These are phyloP conservation scores for Empis livida DNA, from an alignment of 2,888 invertebrate genomes.

Conservation along the genomic window DNA sequence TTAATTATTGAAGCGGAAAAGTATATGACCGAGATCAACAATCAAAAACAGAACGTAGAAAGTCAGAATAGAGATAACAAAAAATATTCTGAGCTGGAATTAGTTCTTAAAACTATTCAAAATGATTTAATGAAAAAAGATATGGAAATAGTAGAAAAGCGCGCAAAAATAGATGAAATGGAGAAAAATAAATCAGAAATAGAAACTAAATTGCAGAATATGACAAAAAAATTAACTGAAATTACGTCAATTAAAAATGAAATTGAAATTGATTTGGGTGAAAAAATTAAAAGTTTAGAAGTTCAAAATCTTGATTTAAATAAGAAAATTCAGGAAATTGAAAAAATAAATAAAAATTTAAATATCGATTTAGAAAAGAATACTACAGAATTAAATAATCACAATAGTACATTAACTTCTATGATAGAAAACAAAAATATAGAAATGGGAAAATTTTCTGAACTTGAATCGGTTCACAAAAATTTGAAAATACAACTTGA, in stretches of 20 bases:
- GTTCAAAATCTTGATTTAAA: background rate
- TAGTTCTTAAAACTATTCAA: constrained; percentile 20
- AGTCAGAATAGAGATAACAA: constrained; percentile 23
- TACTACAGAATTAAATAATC: too few species aligned
- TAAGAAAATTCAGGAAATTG: too few species aligned
- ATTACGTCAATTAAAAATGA: constrained; percentile 8
- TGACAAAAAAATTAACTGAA: constrained; percentile 9
- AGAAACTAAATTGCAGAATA: background rate
- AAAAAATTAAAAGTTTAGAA: constrained; percentile 9
- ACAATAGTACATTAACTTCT: too few species aligned
- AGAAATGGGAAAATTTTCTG: too few species aligned
- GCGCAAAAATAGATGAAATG: constrained; percentile 6
- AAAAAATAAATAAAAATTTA: too few species aligned
- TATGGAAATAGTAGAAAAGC: constrained; percentile 13
- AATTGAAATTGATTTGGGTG: constrained; percentile 11
- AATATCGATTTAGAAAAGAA: too few species aligned
- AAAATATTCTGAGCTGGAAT: constrained; percentile 18
- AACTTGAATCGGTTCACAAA: too few species aligned
- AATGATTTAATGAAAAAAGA: constrained; percentile 12
- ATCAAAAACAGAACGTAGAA: constrained; percentile 14
- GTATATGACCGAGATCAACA: too few species aligned
- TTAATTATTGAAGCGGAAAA: too few species aligned
- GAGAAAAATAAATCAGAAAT: too few species aligned
- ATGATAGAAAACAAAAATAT: too few species aligned
- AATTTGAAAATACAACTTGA: too few species aligned